phyloP scores from a whole-genome alignment of 2,113 vertebrate genomes.

The Crypturellus undulatus region DNA sequence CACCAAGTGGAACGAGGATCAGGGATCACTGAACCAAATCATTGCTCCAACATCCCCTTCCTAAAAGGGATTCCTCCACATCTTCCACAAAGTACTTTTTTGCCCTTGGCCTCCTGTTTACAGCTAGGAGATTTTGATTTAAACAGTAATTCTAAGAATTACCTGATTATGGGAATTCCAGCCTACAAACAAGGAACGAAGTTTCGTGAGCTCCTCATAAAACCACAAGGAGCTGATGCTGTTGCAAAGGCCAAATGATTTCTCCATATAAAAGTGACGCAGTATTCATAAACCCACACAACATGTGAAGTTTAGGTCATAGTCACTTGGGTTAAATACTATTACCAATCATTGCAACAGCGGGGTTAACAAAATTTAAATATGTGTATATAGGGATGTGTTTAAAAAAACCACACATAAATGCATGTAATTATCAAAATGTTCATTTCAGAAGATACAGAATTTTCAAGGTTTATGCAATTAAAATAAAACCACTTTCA shows the following conservation, averaged over 20 bases:
- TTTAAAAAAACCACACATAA: neutral
- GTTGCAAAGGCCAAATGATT: neutral
- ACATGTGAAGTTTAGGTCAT: neutral
- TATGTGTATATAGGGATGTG: neutral
- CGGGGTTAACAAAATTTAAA: neutral
- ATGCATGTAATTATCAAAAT: neutral
- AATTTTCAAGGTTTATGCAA: neutral
- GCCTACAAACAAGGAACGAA: neutral
- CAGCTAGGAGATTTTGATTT: neutral
- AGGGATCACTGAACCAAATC: neutral
- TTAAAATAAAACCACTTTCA: neutral
- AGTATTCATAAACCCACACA: neutral
- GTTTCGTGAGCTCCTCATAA: neutral
- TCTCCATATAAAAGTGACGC: neutral
- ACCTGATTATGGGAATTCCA: neutral
- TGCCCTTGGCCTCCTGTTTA: neutral
- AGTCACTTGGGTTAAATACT: neutral
- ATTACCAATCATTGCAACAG: neutral
- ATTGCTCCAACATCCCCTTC: neutral
- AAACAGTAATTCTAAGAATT: neutral
- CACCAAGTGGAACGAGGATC: neutral
- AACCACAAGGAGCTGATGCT: neutral
- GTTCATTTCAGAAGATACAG: neutral
- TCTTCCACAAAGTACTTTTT: neutral
- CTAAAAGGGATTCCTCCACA: accelerated